Base-by-base conservation (phyloP, 1,140 invertebrate species). In the Camponotus pennsylvanicus region DNA sequence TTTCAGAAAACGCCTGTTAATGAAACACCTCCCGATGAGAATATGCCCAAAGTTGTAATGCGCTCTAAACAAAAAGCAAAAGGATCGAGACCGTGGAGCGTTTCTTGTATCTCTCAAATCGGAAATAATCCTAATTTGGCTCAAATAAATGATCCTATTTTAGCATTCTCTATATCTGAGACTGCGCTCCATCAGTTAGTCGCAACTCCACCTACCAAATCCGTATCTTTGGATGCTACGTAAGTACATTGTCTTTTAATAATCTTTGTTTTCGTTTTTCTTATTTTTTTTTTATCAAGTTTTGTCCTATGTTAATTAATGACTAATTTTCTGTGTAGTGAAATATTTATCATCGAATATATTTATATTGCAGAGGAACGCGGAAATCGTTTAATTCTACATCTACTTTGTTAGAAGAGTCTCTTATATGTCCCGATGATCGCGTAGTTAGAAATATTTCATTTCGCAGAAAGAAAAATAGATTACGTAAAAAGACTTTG, bases 101-200 rank as follows among this genome's bases (percentile, higher is more conserved):
- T 98, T 9, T 97, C 98, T 8, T 98, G 97, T 86, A 95, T 98
- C 13, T 97, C 97, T 34, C 97, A 97, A 92, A 94, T 97, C 85
- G 92, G 92, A 8, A 87, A 91, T 27, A 88, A 86, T 34, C 79
- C 88, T 32, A 85, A 88, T 64, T 76, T 92, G 34, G 90, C 91
- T 86, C 91, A 93, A 40, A 93, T 91, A 13, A 88, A 93, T 85
- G 90, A 96, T 89, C 40, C 94, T 15, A 93, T 95, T 89, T 95
- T 96, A 77, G 95, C 97, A 90, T 95, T 97, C 88, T 98, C 98
- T 0, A 98, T 98, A 89, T 98, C 98, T 0, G 98, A 99, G 95
- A 98, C 98, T 0, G 98, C 98, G 15, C 94, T 98, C 15, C 97
- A 98, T 93, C 96, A 97, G 21, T 95, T 98, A 13, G 91, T 95